Percentiles rank a stretch among this genome's conserved stretches.
Conservation (phyloP, 1,140 invertebrate species). For the Paramacrobiotus metropolitanus region DNA sequence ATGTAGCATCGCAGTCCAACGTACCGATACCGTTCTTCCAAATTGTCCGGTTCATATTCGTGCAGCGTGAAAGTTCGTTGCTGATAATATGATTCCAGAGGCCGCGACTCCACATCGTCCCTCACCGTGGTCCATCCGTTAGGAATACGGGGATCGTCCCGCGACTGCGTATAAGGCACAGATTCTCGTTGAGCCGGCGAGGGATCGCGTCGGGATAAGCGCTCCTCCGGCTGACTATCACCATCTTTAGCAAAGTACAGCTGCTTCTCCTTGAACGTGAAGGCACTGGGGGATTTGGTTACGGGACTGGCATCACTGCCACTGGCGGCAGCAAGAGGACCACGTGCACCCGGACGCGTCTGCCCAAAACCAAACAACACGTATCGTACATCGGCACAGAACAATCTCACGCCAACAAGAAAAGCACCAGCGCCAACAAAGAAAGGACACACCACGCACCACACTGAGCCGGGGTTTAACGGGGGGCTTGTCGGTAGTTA, state of each 20-base stretch:
- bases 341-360: background rate
- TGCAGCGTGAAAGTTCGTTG: too few species aligned
- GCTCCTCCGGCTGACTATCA: background rate
- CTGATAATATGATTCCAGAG: too few species aligned
- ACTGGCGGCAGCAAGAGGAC: background rate
- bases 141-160: background rate
- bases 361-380: background rate
- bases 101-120: too few species aligned
- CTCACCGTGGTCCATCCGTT: too few species aligned
- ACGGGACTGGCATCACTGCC: background rate
- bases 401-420: too few species aligned
- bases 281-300: background rate
- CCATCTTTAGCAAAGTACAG: background rate
- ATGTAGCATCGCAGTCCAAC: background rate
- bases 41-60: too few species aligned
- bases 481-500: background rate
- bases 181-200: background rate
- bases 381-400: too few species aligned
- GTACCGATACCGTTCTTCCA: too few species aligned
- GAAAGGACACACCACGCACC: background rate
- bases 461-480: conserved; percentile 1
- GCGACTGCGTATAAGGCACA: background rate
- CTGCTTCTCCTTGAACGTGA: conserved; percentile 5
- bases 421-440: background rate
- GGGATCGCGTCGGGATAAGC: background rate